These are phyloP conservation scores for Clupea harengus DNA, from an alignment of 2,113 vertebrate genomes.

Conservation along the genomic window DNA sequence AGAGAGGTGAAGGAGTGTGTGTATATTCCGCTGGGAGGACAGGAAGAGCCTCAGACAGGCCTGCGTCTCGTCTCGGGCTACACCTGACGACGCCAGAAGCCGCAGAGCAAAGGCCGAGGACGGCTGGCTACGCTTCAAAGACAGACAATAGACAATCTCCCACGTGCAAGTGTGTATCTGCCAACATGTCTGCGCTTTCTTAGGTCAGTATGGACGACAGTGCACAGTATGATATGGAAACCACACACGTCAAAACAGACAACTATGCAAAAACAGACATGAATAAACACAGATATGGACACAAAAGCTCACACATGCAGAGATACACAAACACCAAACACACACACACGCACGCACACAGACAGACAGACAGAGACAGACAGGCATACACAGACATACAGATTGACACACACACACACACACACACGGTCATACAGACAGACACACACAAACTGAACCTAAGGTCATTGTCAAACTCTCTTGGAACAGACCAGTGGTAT, in stretches of 20 bases:
- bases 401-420: background rate
- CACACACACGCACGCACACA: background rate
- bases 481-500: background rate
- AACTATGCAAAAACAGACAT: too few species aligned
- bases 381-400: background rate
- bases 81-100: conserved; percentile 34
- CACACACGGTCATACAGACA: background rate
- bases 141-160: background rate
- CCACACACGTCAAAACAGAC: too few species aligned
- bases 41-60: conserved; percentile 39
- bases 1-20: conserved; percentile 3
- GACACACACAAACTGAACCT: background rate
- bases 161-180: background rate
- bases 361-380: background rate
- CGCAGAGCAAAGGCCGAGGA: conserved; percentile 17
- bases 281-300: background rate
- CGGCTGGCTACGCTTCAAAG: conserved; percentile 25
- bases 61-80: conserved; percentile 20
- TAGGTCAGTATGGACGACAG: background rate
- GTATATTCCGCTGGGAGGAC: background rate
- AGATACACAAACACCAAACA: background rate
- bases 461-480: background rate
- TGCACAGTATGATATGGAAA: too few species aligned
- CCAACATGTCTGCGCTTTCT: background rate
- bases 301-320: background rate